A percentile compares a stretch with the other conserved stretches of the same genome.
Evolutionary conservation across 37 sponge, comb jelly and placozoan genomes (phyloP).

Genomic region (Dysidea cf. avara): DNA sequence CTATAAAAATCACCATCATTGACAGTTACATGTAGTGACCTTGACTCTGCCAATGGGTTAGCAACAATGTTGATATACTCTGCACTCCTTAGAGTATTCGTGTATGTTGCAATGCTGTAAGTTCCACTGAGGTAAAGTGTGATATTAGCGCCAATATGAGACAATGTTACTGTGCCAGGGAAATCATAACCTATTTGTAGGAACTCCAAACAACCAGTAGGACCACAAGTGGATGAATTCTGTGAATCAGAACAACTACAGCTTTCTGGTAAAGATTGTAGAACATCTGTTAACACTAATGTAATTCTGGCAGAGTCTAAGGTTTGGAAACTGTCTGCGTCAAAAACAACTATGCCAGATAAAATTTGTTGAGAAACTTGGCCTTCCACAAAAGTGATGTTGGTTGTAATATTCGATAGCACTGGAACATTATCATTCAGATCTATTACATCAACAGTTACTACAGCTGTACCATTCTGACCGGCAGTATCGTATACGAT

Average conservation of each 20-base stretch:
- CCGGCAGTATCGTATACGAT: slow-evolving; percentile 10
- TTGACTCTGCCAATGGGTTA: slow-evolving; percentile 36
- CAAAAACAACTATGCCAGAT: slow-evolving; percentile 31
- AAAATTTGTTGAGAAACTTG: slow-evolving; percentile 14
- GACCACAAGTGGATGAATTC: slow-evolving; percentile 20
- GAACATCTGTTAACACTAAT: slow-evolving; percentile 2
- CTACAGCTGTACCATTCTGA: slow-evolving; percentile 1
- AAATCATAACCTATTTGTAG: slow-evolving; percentile 48
- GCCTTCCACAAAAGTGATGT: slow-evolving; percentile 43
- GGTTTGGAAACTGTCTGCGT: slow-evolving; percentile 38
- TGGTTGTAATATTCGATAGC: slow-evolving; percentile 23
- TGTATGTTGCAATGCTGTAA: slow-evolving; percentile 32
- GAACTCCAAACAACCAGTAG: slow-evolving; percentile 46
- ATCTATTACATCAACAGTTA: slow-evolving; percentile 29
- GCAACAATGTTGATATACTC: slow-evolving; percentile 51
- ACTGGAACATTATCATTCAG: slow-evolving; percentile 51
- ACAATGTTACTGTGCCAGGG: slow-evolving; percentile 22
- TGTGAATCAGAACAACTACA: slow-evolving; percentile 19
- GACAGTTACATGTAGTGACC: slow-evolving; percentile 40
- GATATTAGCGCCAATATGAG: neutral
- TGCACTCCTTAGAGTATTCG: slow-evolving; percentile 20
- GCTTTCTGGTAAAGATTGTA: neutral
- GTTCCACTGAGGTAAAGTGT: slow-evolving; percentile 34
- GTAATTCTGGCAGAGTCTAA: slow-evolving; percentile 39
- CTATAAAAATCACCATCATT: slow-evolving; percentile 44